Base-by-base conservation (phyloP, 2,888 invertebrate genomes). In the Troides oblongomaculatus region DNA sequence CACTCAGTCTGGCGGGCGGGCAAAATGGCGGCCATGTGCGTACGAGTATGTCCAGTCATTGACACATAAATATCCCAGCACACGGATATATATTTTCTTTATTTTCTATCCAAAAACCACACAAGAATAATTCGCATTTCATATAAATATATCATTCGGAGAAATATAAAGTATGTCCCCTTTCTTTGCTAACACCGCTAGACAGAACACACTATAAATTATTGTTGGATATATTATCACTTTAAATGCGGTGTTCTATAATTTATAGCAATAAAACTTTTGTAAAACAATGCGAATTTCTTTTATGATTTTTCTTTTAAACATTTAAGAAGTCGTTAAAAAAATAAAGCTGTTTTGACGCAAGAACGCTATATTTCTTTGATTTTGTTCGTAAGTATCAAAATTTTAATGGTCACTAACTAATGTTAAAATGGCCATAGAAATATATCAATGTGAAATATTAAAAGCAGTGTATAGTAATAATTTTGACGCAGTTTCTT, bases 1-100 rank as follows among this genome's bases (percentile, higher is more conserved):
- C 90, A 86, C 84, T 86, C 86, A 82, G 90, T 90, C 90, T 90
- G 86, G 76, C 71, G 77, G 76, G 76, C 76, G 70, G 71, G 72
- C 66, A 72, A 53, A 53, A 65, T 70, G 72, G 63, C 70, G 71
- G 80, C 79, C 81, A 81, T 81, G 78, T 81, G 81, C 71, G 12
- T 46, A 46, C 14, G 46, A 46, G 14, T 46, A 60, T 50, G 53
- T 23, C n/a, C 57, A 62, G 46, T 65, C 62, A 69, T 62, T 70
- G 62, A 67, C 70, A 66, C 25, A 61, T 65, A 61, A 57, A 62
- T 59, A 43, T 69, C 60, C 57, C 43, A 25, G 69, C 59, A 63
- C 43, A 62, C 63, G 14, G 46, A n/a, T 21, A 25, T 30, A 30
- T 30, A 62, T 53, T 53, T 56, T 56, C 1, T 53, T 18, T 18